A percentile compares a stretch with the other conserved stretches of the same genome.
Evolutionary conservation across 1,140 invertebrate genomes (phyloP).

Genomic region (Mya arenaria): DNA sequence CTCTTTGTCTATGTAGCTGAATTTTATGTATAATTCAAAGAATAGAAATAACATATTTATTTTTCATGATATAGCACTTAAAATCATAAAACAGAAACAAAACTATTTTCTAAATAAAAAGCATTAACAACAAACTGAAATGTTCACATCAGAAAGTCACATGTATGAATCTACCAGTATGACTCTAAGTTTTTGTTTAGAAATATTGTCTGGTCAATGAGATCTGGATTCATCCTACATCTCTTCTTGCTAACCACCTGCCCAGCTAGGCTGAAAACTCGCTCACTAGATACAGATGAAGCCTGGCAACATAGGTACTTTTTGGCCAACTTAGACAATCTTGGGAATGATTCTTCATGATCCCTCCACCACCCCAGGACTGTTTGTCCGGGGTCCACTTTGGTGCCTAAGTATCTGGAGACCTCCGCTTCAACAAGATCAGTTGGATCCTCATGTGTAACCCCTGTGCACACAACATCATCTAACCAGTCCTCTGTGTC

Average conservation of each 20-base stretch:
- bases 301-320: not conserved
- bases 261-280: not conserved
- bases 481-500: conserved; percentile 13
- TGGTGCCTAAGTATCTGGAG: not conserved
- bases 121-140: too few species aligned
- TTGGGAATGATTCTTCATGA: not conserved
- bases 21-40: too few species aligned
- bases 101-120: too few species aligned
- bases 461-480: conserved; percentile 6
- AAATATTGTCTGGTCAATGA: not conserved
- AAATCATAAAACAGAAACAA: too few species aligned
- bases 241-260: not conserved
- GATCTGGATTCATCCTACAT: not conserved
- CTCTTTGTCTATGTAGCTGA: not conserved
- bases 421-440: not conserved
- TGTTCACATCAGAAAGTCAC: too few species aligned
- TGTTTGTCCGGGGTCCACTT: not conserved
- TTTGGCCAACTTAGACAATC: not conserved
- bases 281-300: not conserved
- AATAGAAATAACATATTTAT: too few species aligned
- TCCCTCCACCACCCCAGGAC: not conserved
- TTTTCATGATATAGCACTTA: too few species aligned
- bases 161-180: too few species aligned
- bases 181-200: not conserved
- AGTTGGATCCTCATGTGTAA: not conserved